Evolutionary conservation across 2,888 invertebrate genomes (phyloP), one percentile per base, ranked within the genome.

Genomic region (Ophion costatus): DNA sequence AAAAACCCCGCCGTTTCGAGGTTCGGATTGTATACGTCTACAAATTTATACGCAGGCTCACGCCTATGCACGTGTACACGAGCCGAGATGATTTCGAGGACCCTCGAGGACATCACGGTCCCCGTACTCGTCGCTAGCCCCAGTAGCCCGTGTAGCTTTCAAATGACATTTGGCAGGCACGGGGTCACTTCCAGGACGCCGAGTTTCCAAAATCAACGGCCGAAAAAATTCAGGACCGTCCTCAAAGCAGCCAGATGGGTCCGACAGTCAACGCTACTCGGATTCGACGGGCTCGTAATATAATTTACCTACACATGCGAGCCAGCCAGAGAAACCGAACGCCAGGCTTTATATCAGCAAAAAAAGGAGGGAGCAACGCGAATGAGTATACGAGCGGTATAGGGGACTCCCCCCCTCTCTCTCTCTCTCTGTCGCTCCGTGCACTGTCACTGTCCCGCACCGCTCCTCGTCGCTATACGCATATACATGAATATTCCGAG

Each of bases 401-500:
- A 73, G 38, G 66, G 67, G 61, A 11, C 70, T 66, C 24, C 61
- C 63, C 79, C 20, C 63, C n/a, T n/a, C n/a, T n/a, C n/a, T n/a
- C n/a, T n/a, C n/a, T 80, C 56, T 75, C 80, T 56, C 66, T 79
- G 80, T 70, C 73, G 59, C 24, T 77, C 67, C 20, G 67, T 45
- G 22, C 20, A n/a, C 38, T 17, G 66, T 69, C 45, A 51, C 45
- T 45, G 42, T 69, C 69, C 69, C 78, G 66, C 74, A 56, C 74
- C 66, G 38, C 14, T 33, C 14, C 76, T 66, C 80, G 64, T 73
- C 79, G 69, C 76, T 77, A 79, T 75, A 76, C 29, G 74, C 71
- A 33, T 75, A 76, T 29, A 74, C 71, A 33, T 66, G 45, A 20
- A 86, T 86, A 91, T 90, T 89, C 90, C 90, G 91, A 91, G 17